phyloP scores from a whole-genome alignment of 2,888 invertebrate species.

The Chymomyza amoena region DNA sequence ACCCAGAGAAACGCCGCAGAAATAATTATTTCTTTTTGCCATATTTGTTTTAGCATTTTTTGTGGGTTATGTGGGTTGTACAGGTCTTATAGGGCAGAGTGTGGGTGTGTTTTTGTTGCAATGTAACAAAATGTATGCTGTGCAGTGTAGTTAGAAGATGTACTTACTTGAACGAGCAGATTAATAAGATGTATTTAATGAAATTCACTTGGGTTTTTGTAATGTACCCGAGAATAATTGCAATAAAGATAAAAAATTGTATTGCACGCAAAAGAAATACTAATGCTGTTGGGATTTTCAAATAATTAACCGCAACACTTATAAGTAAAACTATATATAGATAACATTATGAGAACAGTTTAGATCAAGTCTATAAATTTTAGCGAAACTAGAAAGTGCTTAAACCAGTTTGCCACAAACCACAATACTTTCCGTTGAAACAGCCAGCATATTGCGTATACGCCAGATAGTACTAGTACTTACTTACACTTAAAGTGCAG shows the following conservation, averaged over 20 bases:
- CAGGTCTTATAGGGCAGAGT: not conserved
- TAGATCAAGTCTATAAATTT: not conserved
- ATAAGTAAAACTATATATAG: not conserved
- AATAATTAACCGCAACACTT: not conserved
- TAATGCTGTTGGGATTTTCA: not conserved
- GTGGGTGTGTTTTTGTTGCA: not conserved
- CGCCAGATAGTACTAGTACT: slow-evolving; percentile 6
- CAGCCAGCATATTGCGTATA: slow-evolving; percentile 27
- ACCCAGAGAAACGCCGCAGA: slow-evolving; percentile 59
- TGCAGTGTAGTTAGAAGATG: too few species aligned
- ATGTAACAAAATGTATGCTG: not conserved
- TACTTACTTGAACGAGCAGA: too few species aligned
- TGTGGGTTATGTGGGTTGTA: not conserved
- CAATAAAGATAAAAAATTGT: not conserved
- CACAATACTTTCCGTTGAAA: not conserved
- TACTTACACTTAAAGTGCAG: not conserved
- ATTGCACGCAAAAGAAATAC: not conserved
- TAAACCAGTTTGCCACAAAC: not conserved
- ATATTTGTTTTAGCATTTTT: slow-evolving; percentile 42
- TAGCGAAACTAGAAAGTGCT: not conserved
- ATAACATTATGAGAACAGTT: not conserved
- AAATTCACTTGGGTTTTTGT: not conserved
- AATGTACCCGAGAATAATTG: not conserved
- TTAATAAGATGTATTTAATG: not conserved
- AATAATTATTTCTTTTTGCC: slow-evolving; percentile 68